phyloP scores from a whole-genome alignment of 2,113 vertebrate species.

The Butorides virescens region DNA sequence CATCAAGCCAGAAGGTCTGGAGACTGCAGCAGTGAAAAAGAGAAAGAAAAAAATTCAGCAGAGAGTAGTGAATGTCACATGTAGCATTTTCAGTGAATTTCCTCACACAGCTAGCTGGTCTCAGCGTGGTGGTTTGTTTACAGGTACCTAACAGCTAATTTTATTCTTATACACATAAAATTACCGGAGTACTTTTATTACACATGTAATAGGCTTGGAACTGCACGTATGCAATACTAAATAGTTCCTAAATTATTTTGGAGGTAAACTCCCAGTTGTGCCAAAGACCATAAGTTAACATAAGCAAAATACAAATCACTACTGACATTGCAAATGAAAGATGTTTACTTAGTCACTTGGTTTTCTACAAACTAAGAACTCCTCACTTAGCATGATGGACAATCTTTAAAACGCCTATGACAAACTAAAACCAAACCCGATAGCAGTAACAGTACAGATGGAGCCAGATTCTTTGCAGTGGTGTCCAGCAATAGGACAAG shows the following conservation, averaged over 20 bases:
- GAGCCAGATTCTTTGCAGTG: too few species aligned
- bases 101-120: fast-evolving
- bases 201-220: neutral
- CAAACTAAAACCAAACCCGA: neutral
- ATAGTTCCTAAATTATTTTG: neutral
- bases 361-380: neutral
- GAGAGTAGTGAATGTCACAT: neutral
- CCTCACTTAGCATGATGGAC: neutral
- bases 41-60: neutral
- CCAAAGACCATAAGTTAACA: neutral
- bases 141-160: neutral
- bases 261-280: neutral
- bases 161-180: neutral
- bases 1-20: slow-evolving; percentile 92
- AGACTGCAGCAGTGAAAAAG: slow-evolving; percentile 73
- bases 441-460: neutral
- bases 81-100: neutral
- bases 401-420: neutral
- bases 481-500: too few species aligned
- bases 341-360: neutral
- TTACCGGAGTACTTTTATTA: neutral
- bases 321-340: neutral
- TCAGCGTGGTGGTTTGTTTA: neutral
- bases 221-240: neutral
- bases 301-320: neutral